Evolutionary conservation across 2,888 invertebrate species (phyloP).

Genomic region (Tetropium fuscum): DNA sequence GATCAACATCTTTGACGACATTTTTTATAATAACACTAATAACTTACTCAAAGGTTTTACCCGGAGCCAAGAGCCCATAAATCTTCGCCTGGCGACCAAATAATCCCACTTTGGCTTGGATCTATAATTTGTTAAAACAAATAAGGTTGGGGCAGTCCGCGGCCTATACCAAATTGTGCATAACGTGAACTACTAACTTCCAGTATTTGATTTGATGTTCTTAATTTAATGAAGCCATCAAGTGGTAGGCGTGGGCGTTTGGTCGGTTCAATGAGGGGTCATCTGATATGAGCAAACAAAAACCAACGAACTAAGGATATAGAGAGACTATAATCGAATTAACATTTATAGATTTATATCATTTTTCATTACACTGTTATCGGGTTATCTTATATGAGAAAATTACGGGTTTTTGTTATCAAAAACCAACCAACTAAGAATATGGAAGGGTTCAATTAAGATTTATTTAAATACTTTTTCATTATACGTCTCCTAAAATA

Average conservation of each 20-base stretch:
- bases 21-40: constrained; percentile 6
- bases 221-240: constrained; percentile 47
- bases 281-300: constrained; percentile 31
- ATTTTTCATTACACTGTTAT: too few relatives aligned
- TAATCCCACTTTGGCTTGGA: neutral
- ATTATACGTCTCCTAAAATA: too few relatives aligned
- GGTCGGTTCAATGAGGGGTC: constrained; percentile 43
- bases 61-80: neutral
- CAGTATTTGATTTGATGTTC: constrained; percentile 39
- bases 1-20: too few relatives aligned
- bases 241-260: constrained; percentile 50
- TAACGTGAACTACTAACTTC: constrained; percentile 39
- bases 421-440: too few relatives aligned
- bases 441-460: too few relatives aligned
- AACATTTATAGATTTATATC: too few relatives aligned
- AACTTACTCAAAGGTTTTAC: neutral
- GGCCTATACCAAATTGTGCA: constrained; percentile 22
- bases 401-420: too few relatives aligned
- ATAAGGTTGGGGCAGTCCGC: neutral
- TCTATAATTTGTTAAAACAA: constrained; percentile 24
- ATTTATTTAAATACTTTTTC: too few relatives aligned
- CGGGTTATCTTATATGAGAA: too few relatives aligned
- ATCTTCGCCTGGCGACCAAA: neutral
- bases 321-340: neutral
- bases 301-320: neutral